Evolutionary conservation across 2,113 vertebrate species (phyloP).

Genomic region (Amazona vittata): DNA sequence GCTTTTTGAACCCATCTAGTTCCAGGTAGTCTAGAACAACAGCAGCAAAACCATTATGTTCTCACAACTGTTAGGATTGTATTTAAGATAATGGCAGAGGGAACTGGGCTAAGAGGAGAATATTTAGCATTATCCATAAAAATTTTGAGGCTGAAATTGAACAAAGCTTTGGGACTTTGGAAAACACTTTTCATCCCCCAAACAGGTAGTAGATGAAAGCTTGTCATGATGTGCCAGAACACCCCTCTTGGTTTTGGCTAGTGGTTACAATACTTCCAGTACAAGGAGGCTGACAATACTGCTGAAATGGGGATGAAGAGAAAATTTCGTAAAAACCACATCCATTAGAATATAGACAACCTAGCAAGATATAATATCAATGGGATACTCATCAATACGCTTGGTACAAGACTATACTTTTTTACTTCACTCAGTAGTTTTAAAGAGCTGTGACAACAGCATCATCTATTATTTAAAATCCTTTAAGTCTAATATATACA

Average conservation of each 20-base stretch:
- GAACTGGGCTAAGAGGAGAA: background rate
- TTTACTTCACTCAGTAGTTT: background rate
- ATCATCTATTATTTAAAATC: background rate
- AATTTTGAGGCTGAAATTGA: background rate
- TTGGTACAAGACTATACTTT: background rate
- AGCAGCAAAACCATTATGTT: background rate
- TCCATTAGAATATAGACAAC: background rate
- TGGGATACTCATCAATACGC: background rate
- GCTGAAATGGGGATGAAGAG: background rate
- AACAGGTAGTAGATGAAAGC: background rate
- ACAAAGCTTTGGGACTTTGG: background rate
- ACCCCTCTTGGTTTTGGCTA: background rate
- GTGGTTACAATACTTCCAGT: background rate
- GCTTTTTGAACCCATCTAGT: background rate
- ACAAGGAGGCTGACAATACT: background rate
- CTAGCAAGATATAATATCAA: background rate
- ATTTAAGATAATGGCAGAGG: background rate
- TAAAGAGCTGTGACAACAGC: background rate
- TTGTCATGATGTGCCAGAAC: background rate
- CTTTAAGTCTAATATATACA: background rate
- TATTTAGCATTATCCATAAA: background rate
- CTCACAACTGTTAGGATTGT: background rate
- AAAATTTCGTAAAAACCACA: background rate
- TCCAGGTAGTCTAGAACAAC: background rate
- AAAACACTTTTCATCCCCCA: background rate